These are phyloP conservation scores for Cyclopterus lumpus DNA, from an alignment of 2,797 vertebrate species.

Conservation along the genomic window DNA sequence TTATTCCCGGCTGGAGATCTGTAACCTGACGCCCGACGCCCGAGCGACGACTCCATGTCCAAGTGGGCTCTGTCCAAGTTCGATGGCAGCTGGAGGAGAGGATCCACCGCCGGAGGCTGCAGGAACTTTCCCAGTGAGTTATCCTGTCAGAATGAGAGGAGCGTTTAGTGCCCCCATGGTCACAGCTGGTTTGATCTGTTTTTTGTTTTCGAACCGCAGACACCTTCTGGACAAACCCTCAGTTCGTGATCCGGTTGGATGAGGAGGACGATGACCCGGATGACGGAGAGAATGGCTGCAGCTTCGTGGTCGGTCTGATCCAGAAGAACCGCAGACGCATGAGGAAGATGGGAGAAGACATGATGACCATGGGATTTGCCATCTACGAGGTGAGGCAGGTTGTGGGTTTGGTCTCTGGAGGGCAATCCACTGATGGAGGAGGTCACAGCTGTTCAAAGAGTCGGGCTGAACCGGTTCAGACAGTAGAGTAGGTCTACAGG, in stretches of 20 bases:
- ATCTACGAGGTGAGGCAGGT: slow-evolving; percentile 78
- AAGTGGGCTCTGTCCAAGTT: slow-evolving; percentile 89
- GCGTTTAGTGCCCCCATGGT: neutral
- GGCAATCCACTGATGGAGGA: no score
- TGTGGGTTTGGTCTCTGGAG: neutral
- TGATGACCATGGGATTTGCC: slow-evolving; percentile 87
- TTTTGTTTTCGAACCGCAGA: slow-evolving; percentile 62
- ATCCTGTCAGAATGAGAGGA: neutral
- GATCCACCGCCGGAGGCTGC: slow-evolving; percentile 91
- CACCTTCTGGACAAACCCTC: slow-evolving; percentile 90
- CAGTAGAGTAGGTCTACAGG: neutral
- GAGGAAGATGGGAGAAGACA: slow-evolving; percentile 78
- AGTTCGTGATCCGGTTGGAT: slow-evolving; percentile 85
- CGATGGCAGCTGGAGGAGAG: slow-evolving; percentile 88
- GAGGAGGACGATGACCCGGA: slow-evolving; percentile 84
- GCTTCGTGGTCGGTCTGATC: slow-evolving; percentile 86
- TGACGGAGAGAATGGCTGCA: slow-evolving; percentile 75
- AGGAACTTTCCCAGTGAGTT: slow-evolving; percentile 86
- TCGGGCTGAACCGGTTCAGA: neutral
- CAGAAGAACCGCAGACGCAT: slow-evolving; percentile 86
- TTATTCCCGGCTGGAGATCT: slow-evolving; percentile 90
- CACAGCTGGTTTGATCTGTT: neutral
- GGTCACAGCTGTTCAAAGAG: no score
- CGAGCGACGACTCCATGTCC: slow-evolving; percentile 76
- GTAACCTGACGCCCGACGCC: slow-evolving; percentile 90